Percentiles rank a stretch among this genome's conserved stretches.
phyloP scores from a whole-genome alignment of 2,888 invertebrate genomes.

The Pantelozetes paolii region DNA sequence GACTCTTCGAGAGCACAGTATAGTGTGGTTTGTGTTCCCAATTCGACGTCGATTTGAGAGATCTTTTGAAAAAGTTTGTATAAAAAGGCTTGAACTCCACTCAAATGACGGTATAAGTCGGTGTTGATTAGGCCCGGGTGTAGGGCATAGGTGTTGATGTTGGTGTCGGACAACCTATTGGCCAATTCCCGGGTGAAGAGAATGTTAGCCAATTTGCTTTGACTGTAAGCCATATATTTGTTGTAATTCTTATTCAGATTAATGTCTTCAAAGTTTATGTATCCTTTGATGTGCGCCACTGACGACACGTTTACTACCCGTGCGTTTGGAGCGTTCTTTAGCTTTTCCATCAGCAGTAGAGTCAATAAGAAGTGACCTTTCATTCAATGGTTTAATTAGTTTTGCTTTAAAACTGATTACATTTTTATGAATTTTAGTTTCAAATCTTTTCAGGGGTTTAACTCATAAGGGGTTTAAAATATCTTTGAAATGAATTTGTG shows the following conservation, averaged over 20 bases:
- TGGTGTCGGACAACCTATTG: no score
- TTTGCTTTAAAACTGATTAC: not conserved
- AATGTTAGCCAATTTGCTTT: conserved; percentile 53
- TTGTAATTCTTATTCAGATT: conserved; percentile 47
- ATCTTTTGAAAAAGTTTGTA: no score
- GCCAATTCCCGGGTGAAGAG: conserved; percentile 52
- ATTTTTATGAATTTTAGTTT: no score
- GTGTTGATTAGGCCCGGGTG: conserved; percentile 56
- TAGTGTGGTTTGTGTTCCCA: conserved; percentile 67
- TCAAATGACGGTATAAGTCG: conserved; percentile 50
- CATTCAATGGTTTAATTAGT: not conserved
- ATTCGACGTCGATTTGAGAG: conserved; percentile 48
- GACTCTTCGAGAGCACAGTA: conserved; percentile 59
- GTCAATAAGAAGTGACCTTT: conserved; percentile 47
- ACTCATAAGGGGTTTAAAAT: no score
- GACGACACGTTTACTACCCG: conserved; percentile 52
- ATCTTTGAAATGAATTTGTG: not conserved
- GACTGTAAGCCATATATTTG: conserved; percentile 52
- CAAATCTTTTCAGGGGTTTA: no score
- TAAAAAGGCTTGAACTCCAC: no score
- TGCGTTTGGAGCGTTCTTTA: conserved; percentile 41
- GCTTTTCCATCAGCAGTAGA: conserved; percentile 43
- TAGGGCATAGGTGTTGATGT: conserved; percentile 53
- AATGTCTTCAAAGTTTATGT: conserved; percentile 50
- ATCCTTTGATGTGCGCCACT: conserved; percentile 51